Percentiles rank a stretch among this genome's conserved stretches.
These are phyloP conservation scores for Mus spicilegus DNA, from an alignment of 2,113 vertebrate genomes.

Conservation along the genomic window DNA sequence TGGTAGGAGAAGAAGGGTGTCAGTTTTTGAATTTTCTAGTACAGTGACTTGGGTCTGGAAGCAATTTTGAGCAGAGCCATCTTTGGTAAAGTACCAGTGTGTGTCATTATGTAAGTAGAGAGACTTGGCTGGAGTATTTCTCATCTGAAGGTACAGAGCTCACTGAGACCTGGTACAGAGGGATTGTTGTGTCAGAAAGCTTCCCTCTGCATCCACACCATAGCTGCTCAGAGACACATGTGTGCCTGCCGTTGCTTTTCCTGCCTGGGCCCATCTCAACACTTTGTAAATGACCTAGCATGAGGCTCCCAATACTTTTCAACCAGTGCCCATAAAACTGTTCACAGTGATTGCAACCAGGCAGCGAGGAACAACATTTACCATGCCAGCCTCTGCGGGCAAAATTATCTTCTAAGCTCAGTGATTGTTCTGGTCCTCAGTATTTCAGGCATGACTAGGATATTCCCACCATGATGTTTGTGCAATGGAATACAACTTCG, in stretches of 20 bases:
- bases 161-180: background rate
- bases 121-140: background rate
- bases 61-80: background rate
- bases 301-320: background rate
- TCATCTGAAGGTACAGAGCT: background rate
- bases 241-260: background rate
- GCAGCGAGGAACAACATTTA: background rate
- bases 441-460: background rate
- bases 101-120: background rate
- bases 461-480: background rate
- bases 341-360: background rate
- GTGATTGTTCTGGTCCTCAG: background rate
- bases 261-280: background rate
- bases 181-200: background rate
- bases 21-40: background rate
- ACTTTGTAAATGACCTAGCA: background rate
- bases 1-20: background rate
- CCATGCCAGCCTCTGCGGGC: background rate
- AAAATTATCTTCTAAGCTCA: background rate
- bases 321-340: background rate
- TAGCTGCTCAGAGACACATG: background rate
- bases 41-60: background rate
- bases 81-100: background rate
- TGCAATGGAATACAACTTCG: conserved; percentile 1
- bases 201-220: background rate